These are phyloP conservation scores for Falcaria lacertinaria DNA, from an alignment of 2,888 invertebrate species.

Conservation along the genomic window DNA sequence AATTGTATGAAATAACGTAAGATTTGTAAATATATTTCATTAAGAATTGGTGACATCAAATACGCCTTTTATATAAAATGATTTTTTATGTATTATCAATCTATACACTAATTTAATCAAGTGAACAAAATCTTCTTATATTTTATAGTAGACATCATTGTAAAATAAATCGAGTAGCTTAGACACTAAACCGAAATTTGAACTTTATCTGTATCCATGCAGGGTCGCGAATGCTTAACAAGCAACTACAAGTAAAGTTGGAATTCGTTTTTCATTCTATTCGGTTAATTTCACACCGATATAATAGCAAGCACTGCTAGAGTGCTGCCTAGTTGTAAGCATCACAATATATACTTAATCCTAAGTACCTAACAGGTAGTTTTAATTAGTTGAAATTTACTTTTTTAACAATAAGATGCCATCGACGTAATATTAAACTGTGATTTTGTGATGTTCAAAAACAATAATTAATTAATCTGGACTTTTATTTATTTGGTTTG, in stretches of 20 bases:
- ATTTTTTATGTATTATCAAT: not conserved
- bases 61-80: not conserved
- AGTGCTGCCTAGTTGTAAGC: conserved; percentile 27
- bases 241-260: not conserved
- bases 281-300: not conserved
- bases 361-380: conserved; percentile 49
- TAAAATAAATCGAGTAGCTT: not conserved
- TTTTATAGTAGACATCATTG: not conserved
- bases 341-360: conserved; percentile 53
- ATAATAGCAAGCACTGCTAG: not conserved
- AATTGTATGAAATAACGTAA: not conserved
- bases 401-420: conserved; percentile 49
- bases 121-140: conserved; percentile 1
- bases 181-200: not conserved
- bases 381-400: conserved; percentile 40
- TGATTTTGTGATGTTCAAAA: conserved; percentile 74
- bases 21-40: not conserved
- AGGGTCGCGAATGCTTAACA: not conserved
- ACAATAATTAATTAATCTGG: conserved; percentile 17
- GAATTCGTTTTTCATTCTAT: not conserved
- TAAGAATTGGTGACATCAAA: not conserved
- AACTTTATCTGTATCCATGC: not conserved
- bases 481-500: conserved; percentile 36
- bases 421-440: conserved; percentile 74
- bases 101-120: not conserved